phyloP scores from a whole-genome alignment of 1,140 invertebrate species.

The Zaprionus nigranus region DNA sequence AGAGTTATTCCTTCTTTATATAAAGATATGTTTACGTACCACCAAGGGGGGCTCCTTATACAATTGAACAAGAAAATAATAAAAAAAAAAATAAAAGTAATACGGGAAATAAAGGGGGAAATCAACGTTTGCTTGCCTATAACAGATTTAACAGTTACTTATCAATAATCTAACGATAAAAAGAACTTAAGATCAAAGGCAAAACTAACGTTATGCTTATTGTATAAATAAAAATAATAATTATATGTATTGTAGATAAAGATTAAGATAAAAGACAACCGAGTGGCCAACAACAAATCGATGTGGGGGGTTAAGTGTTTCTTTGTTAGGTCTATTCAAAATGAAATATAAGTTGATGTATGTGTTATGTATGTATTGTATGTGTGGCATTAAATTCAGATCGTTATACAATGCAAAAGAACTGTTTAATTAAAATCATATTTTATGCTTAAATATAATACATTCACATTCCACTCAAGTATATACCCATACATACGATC shows the following conservation, averaged over 20 bases:
- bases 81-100: slow-evolving; percentile 4
- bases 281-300: not conserved
- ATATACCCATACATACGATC: not conserved
- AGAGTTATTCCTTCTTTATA: slow-evolving; percentile 1
- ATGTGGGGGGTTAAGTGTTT: not conserved
- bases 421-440: slow-evolving; percentile 29
- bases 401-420: slow-evolving; percentile 22
- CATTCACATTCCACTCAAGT: not conserved
- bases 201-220: slow-evolving; percentile 9
- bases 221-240: slow-evolving; percentile 3
- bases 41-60: slow-evolving; percentile 1
- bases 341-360: slow-evolving; percentile 3
- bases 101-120: not conserved
- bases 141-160: slow-evolving; percentile 21
- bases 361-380: slow-evolving; percentile 5
- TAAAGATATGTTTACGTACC: slow-evolving; percentile 2
- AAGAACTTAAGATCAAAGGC: slow-evolving; percentile 14
- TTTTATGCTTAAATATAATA: slow-evolving; percentile 7
- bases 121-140: slow-evolving; percentile 11
- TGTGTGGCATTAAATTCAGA: slow-evolving; percentile 17
- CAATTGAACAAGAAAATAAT: slow-evolving; percentile 12
- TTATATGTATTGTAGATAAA: not conserved
- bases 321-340: not conserved
- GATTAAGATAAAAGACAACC: slow-evolving; percentile 3
- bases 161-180: not conserved